A percentile compares a stretch with the other conserved stretches of the same genome.
phyloP scores from a whole-genome alignment of 2,888 invertebrate species.

The Melikaiella ostensackeni region DNA sequence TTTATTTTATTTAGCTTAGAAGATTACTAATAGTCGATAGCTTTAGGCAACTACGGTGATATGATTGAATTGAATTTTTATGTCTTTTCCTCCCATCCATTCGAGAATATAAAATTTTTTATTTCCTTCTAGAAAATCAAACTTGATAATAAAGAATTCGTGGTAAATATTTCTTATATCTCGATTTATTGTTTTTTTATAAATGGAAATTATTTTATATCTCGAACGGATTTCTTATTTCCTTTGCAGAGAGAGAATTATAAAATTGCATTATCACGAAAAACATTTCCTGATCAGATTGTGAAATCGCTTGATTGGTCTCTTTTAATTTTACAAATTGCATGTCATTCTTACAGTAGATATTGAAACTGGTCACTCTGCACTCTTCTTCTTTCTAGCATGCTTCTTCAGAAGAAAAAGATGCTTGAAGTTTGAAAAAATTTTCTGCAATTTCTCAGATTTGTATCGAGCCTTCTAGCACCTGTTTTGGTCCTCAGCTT shows the following conservation, averaged over 20 bases:
- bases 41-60: constrained; percentile 72
- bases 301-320: constrained; percentile 31
- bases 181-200: no score
- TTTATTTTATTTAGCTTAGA: constrained; percentile 16
- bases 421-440: neutral
- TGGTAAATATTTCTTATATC: no score
- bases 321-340: constrained; percentile 11
- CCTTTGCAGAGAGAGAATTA: neutral
- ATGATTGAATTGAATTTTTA: constrained; percentile 63
- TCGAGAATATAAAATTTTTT: constrained; percentile 1
- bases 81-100: constrained; percentile 41
- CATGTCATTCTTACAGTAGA: neutral
- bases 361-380: neutral
- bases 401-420: neutral
- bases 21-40: constrained; percentile 48
- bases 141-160: no score
- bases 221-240: neutral
- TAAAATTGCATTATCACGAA: neutral
- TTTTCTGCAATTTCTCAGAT: neutral
- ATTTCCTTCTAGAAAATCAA: neutral
- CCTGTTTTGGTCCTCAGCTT: neutral
- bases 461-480: neutral
- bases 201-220: neutral
- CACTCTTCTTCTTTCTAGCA: neutral
- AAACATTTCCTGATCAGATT: neutral